A percentile compares a stretch with the other conserved stretches of the same genome.
Conservation (phyloP, 1,140 invertebrate species). For the Trypoxylus dichotomus region DNA sequence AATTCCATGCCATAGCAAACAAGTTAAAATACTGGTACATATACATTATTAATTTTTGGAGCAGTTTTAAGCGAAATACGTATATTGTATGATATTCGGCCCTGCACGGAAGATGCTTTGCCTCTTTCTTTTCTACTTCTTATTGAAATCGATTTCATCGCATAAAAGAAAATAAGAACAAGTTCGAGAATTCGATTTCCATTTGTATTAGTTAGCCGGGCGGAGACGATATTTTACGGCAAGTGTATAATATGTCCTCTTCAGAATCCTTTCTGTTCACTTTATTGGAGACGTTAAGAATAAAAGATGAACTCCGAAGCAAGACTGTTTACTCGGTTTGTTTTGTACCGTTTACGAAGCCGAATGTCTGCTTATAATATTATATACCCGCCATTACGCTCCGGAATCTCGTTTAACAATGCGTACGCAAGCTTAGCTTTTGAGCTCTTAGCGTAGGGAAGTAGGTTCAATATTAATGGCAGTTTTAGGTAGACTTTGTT, state of each 20-base stretch:
- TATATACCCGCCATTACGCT: conserved; percentile 10
- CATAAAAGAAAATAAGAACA: conserved; percentile 15
- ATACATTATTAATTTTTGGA: conserved; percentile 15
- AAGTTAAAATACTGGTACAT: background rate
- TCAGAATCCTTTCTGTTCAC: conserved; percentile 11
- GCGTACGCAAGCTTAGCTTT: background rate
- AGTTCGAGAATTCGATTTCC: conserved; percentile 16
- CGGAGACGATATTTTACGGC: conserved; percentile 7
- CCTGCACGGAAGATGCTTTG: background rate
- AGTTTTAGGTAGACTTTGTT: background rate
- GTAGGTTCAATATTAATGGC: background rate
- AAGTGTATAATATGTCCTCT: conserved; percentile 20
- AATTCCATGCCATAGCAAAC: background rate
- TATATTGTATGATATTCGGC: background rate
- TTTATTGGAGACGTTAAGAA: conserved; percentile 22
- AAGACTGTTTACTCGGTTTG: background rate
- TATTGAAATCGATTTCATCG: background rate
- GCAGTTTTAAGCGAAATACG: conserved; percentile 8
- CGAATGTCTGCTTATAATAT: conserved; percentile 18
- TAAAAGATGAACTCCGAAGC: conserved; percentile 19
- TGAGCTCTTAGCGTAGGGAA: background rate
- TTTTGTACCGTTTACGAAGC: conserved; percentile 16
- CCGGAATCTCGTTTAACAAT: background rate
- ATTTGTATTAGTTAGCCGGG: conserved; percentile 20
- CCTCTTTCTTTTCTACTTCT: background rate